These are phyloP conservation scores for Drosophila teissieri DNA, from an alignment of 1,140 invertebrate genomes.

Conservation along the genomic window DNA sequence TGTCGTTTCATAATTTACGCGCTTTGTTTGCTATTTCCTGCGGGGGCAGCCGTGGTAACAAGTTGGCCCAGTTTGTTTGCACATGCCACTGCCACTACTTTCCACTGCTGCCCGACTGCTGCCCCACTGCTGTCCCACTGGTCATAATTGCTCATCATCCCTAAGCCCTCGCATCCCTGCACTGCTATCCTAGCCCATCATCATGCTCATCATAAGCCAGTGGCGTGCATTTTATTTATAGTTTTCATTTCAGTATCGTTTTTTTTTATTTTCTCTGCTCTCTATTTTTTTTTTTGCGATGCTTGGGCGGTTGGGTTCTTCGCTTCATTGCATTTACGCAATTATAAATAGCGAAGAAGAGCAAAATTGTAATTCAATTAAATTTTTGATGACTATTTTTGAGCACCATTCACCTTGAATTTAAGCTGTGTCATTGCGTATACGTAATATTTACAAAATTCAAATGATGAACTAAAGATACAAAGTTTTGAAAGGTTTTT, in stretches of 20 bases:
- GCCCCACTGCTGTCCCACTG: slow-evolving; percentile 12
- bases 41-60: slow-evolving; percentile 55
- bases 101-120: no score
- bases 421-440: slow-evolving; percentile 14
- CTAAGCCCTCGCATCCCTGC: slow-evolving; percentile 18
- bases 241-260: slow-evolving; percentile 42
- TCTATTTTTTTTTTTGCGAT: slow-evolving; percentile 34
- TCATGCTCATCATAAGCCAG: slow-evolving; percentile 31
- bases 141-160: slow-evolving; percentile 68
- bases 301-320: slow-evolving; percentile 48
- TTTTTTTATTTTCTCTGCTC: slow-evolving; percentile 15
- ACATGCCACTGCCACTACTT: slow-evolving; percentile 43
- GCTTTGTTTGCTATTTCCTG: slow-evolving; percentile 80
- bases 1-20: slow-evolving; percentile 81
- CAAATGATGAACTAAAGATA: background rate
- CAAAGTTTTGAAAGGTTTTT: background rate
- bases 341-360: slow-evolving; percentile 58
- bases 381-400: slow-evolving; percentile 51
- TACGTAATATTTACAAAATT: slow-evolving; percentile 20
- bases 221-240: slow-evolving; percentile 62
- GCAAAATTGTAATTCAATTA: slow-evolving; percentile 61
- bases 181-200: slow-evolving; percentile 8
- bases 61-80: slow-evolving; percentile 61
- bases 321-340: slow-evolving; percentile 67
- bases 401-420: slow-evolving; percentile 56